A percentile compares a stretch with the other conserved stretches of the same genome.
phyloP scores from a whole-genome alignment of 2,113 vertebrate genomes.

The Hucho hucho region DNA sequence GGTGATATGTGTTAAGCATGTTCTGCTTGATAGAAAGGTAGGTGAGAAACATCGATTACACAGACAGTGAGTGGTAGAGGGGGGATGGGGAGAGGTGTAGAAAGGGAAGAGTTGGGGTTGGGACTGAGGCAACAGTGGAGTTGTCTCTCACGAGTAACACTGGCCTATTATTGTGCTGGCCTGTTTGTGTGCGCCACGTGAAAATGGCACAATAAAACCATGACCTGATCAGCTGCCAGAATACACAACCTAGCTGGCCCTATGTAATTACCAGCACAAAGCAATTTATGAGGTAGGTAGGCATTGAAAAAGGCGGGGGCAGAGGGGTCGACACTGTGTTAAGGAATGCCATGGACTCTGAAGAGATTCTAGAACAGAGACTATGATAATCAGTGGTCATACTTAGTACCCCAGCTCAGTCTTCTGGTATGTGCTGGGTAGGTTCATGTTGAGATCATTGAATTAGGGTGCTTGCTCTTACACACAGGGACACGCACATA shows the following conservation, averaged over 20 bases:
- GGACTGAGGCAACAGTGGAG: too few species aligned
- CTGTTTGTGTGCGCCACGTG: slow-evolving; percentile 9
- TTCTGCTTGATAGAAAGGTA: not conserved
- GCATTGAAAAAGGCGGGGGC: not conserved
- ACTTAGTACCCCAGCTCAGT: too few species aligned
- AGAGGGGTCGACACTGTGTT: not conserved
- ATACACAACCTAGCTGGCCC: slow-evolving; percentile 2
- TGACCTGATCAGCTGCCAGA: slow-evolving; percentile 19
- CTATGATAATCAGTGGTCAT: too few species aligned
- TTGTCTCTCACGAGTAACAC: not conserved
- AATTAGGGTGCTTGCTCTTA: too few species aligned
- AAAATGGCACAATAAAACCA: slow-evolving; percentile 16
- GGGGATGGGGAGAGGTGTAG: not conserved
- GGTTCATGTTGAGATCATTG: not conserved
- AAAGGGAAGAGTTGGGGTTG: not conserved
- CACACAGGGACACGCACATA: too few species aligned
- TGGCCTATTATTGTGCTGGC: slow-evolving; percentile 17
- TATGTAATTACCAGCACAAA: slow-evolving; percentile 8
- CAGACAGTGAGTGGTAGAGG: not conserved
- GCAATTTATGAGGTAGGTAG: not conserved
- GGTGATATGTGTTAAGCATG: not conserved
- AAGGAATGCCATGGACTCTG: slow-evolving; percentile 8
- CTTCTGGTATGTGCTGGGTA: too few species aligned
- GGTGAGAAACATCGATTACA: not conserved
- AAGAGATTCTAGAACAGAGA: not conserved